These are phyloP conservation scores for Holcopasites calliopsidis DNA, from an alignment of 1,140 invertebrate species.

Conservation along the genomic window DNA sequence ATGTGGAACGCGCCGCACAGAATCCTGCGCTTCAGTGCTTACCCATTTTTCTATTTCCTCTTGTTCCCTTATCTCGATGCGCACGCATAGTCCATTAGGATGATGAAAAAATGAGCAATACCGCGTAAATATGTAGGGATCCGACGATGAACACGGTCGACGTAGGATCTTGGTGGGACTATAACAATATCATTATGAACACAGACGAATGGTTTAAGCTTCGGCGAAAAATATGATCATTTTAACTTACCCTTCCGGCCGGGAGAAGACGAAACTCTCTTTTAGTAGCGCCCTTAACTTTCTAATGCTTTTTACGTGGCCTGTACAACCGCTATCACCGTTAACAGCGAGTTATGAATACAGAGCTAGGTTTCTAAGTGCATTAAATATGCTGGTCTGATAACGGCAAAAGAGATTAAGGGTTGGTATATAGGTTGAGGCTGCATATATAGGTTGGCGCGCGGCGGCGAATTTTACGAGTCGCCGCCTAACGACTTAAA, in stretches of 20 bases:
- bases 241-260: not conserved
- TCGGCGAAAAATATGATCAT: slow-evolving; percentile 10
- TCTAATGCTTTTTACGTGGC: slow-evolving; percentile 45
- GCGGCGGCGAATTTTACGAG: slow-evolving; percentile 49
- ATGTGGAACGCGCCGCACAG: too few species aligned
- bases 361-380: slow-evolving; percentile 60
- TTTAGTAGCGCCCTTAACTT: slow-evolving; percentile 45
- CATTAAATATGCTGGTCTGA: slow-evolving; percentile 61
- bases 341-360: slow-evolving; percentile 63
- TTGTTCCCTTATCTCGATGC: fast-evolving
- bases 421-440: slow-evolving; percentile 12
- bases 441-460: not conserved
- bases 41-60: not conserved
- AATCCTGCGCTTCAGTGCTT: not conserved
- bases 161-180: not conserved
- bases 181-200: not conserved
- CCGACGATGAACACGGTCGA: too few species aligned
- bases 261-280: slow-evolving; percentile 19
- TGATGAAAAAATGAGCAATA: too few species aligned
- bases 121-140: too few species aligned
- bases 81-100: not conserved
- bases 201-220: not conserved
- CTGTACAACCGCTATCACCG: slow-evolving; percentile 50
- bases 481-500: slow-evolving; percentile 59
- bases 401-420: slow-evolving; percentile 62